Evolutionary conservation across 2,113 vertebrate genomes (phyloP).

Genomic region (cattle (Bos taurus)): ARS-UCD2.0 NC_037356.1:13315501-13316000

Average conservation of each 20-base stretch:
- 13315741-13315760: neutral
- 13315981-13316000: neutral
- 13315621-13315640: neutral
- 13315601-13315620: neutral
- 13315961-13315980: neutral
- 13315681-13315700: neutral
- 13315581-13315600: neutral
- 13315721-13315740: neutral
- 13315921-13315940: neutral
- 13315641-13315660: neutral
- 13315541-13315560: neutral
- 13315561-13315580: neutral
- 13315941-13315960: neutral
- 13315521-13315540: neutral
- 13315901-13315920: neutral
- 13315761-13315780: neutral
- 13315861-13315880: neutral
- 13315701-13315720: neutral
- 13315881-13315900: neutral
- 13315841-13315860: neutral
- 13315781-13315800: neutral
- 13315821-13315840: neutral
- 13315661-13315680: neutral
- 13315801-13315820: neutral
- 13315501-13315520: neutral